These are phyloP conservation scores for Xerus rutilus DNA, from an alignment of 2,797 vertebrate genomes.

Conservation along the genomic window DNA sequence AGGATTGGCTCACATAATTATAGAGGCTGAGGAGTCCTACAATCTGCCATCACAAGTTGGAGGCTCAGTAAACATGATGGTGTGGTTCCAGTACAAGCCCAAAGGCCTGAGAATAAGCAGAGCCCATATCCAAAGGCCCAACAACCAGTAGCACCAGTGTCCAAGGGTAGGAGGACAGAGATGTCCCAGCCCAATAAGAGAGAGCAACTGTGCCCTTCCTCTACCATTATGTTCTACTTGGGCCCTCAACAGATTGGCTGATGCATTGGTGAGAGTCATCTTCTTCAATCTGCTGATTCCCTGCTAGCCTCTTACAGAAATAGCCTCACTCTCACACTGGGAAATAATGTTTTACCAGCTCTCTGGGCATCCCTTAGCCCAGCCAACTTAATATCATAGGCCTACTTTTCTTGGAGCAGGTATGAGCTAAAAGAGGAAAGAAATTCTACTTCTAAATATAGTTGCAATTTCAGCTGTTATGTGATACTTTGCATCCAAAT, in stretches of 20 bases:
- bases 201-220: not conserved
- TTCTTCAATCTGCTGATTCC: not conserved
- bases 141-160: not conserved
- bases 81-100: not conserved
- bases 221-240: not conserved
- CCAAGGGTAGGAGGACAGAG: not conserved
- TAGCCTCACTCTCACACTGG: not conserved
- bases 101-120: not conserved
- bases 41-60: not conserved
- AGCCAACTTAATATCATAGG: too few relatives aligned
- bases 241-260: not conserved
- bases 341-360: not conserved
- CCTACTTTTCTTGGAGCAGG: not conserved
- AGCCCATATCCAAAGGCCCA: not conserved
- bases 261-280: too few relatives aligned
- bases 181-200: not conserved
- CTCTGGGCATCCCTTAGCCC: too few relatives aligned
- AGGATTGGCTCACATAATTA: not conserved
- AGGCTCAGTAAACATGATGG: not conserved
- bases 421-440: not conserved
- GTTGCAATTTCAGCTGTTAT: not conserved
- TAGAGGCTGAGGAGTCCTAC: not conserved
- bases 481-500: not conserved
- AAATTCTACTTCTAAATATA: not conserved
- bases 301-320: not conserved